Conservation (phyloP, 1,140 invertebrate genomes). For the Achatina immaculata region DNA sequence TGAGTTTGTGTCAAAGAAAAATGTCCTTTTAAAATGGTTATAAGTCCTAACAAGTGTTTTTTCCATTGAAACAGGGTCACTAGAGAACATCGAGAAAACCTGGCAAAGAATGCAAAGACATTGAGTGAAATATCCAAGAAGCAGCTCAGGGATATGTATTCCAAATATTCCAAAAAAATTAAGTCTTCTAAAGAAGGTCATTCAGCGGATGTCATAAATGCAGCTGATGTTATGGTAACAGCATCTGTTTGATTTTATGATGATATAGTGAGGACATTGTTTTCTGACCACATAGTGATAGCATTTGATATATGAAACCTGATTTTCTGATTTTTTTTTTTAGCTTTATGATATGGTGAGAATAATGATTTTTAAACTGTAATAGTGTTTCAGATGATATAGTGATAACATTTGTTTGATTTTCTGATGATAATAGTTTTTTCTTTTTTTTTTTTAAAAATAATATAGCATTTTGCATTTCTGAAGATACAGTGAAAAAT, state of each 20-base stretch:
- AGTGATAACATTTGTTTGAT: too few relatives aligned
- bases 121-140: conserved; percentile 86
- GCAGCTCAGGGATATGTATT: conserved; percentile 83
- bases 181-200: conserved; percentile 43
- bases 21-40: too few relatives aligned
- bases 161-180: conserved; percentile 73
- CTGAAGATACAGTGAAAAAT: too few relatives aligned
- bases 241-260: background rate
- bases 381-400: too few relatives aligned
- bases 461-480: too few relatives aligned
- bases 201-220: conserved; percentile 45
- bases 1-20: too few relatives aligned
- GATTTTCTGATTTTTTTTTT: background rate
- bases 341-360: background rate
- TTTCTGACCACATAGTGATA: background rate
- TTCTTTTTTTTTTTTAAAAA: too few relatives aligned
- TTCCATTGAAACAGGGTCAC: conserved; percentile 78
- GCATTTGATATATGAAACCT: background rate
- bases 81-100: conserved; percentile 88
- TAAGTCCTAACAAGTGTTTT: too few relatives aligned
- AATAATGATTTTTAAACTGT: too few relatives aligned
- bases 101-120: conserved; percentile 88
- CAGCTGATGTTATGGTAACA: conserved; percentile 47
- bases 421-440: too few relatives aligned
- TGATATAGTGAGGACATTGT: background rate